These are phyloP conservation scores for Amazona guildingii DNA, from an alignment of 2,113 vertebrate genomes.

Conservation along the genomic window DNA sequence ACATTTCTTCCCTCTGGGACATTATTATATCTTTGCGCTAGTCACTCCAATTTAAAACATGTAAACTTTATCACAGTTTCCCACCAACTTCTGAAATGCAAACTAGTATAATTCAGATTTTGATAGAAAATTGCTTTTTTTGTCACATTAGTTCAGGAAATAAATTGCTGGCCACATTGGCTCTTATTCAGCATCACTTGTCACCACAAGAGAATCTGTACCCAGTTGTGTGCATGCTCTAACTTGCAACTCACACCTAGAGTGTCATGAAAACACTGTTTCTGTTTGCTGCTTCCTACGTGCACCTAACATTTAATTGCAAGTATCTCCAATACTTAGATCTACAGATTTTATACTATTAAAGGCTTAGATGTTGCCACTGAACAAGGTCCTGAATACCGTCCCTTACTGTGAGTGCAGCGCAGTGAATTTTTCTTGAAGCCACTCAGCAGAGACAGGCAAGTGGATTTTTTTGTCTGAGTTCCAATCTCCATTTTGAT, in stretches of 20 bases:
- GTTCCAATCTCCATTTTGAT: neutral
- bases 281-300: neutral
- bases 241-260: neutral
- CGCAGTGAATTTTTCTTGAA: neutral
- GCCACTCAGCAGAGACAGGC: neutral
- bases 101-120: slow-evolving; percentile 1
- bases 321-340: neutral
- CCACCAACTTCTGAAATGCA: neutral
- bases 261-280: neutral
- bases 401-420: neutral
- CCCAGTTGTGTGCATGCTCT: neutral
- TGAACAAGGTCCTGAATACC: neutral
- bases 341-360: neutral
- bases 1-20: neutral
- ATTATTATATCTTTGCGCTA: neutral
- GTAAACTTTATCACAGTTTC: neutral
- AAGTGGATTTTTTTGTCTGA: neutral
- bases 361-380: neutral
- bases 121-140: slow-evolving; percentile 30
- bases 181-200: neutral
- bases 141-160: slow-evolving; percentile 35
- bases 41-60: neutral
- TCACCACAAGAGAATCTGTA: neutral
- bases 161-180: neutral
- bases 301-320: neutral